Conservation (phyloP, 2,113 vertebrate species). For the Lophotis ruficrista region DNA sequence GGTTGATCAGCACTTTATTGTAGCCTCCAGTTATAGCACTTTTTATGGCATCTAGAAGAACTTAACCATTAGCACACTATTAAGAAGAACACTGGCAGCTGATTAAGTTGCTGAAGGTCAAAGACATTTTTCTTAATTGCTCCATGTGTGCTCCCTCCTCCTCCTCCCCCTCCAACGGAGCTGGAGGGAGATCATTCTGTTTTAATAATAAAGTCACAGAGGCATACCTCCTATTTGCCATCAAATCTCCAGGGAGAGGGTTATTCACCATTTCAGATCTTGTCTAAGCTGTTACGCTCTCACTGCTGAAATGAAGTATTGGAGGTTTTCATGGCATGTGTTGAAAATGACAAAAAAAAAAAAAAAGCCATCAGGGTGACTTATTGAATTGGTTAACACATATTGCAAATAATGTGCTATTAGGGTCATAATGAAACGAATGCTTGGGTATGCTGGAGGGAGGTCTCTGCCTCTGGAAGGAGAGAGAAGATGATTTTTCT, state of each 20-base stretch:
- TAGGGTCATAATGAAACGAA: background rate
- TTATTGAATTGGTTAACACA: background rate
- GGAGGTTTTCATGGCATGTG: background rate
- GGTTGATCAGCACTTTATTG: conserved; percentile 70
- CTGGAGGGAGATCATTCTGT: conserved; percentile 32
- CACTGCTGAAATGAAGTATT: background rate
- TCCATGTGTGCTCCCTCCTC: conserved; percentile 21
- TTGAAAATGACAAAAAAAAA: background rate
- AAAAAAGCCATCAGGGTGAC: background rate
- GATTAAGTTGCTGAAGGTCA: conserved; percentile 67
- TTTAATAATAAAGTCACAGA: conserved; percentile 33
- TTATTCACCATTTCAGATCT: background rate
- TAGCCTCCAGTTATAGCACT: conserved; percentile 63
- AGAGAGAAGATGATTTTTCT: background rate
- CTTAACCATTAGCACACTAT: conserved; percentile 67
- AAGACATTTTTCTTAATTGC: conserved; percentile 66
- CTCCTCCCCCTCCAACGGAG: background rate
- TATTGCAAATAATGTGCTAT: background rate
- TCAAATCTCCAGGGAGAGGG: background rate
- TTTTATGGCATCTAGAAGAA: conserved; percentile 68
- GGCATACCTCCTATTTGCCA: background rate
- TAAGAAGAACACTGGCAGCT: conserved; percentile 46
- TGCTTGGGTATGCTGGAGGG: background rate
- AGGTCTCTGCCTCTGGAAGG: background rate
- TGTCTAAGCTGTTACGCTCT: background rate